Evolutionary conservation across 1,140 invertebrate genomes (phyloP).

Genomic region (Heliothis subflexa): DNA sequence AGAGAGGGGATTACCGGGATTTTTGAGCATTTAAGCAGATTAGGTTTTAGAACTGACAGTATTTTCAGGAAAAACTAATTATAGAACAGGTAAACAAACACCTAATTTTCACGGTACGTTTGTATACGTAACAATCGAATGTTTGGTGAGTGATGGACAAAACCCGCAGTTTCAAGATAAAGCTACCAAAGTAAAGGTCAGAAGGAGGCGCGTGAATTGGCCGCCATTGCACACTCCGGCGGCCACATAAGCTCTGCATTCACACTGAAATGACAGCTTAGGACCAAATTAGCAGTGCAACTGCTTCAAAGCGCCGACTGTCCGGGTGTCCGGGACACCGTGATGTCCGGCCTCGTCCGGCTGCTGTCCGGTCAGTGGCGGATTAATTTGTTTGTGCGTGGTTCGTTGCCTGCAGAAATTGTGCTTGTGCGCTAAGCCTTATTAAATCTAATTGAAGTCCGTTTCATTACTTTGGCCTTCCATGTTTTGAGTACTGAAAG

Average conservation of each 20-base stretch:
- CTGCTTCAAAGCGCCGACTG: constrained; percentile 27
- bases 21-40: background rate
- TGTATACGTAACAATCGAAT: background rate
- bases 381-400: constrained; percentile 39
- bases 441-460: constrained; percentile 26
- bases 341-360: constrained; percentile 17
- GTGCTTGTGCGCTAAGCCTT: constrained; percentile 35
- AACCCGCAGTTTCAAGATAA: background rate
- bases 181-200: background rate
- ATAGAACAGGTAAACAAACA: too few relatives aligned
- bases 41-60: too few relatives aligned
- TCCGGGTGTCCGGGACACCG: constrained; percentile 1
- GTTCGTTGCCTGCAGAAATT: constrained; percentile 27
- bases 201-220: constrained; percentile 1
- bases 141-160: background rate
- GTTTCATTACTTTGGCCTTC: constrained; percentile 4
- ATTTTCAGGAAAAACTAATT: too few relatives aligned
- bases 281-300: constrained; percentile 33
- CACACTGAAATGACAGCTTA: constrained; percentile 26
- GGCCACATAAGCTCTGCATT: constrained; percentile 27
- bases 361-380: background rate
- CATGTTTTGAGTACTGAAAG: background rate
- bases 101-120: background rate
- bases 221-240: background rate
- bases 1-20: background rate